These are phyloP conservation scores for Nasua narica DNA, from an alignment of 2,797 vertebrate genomes.

Conservation along the genomic window DNA sequence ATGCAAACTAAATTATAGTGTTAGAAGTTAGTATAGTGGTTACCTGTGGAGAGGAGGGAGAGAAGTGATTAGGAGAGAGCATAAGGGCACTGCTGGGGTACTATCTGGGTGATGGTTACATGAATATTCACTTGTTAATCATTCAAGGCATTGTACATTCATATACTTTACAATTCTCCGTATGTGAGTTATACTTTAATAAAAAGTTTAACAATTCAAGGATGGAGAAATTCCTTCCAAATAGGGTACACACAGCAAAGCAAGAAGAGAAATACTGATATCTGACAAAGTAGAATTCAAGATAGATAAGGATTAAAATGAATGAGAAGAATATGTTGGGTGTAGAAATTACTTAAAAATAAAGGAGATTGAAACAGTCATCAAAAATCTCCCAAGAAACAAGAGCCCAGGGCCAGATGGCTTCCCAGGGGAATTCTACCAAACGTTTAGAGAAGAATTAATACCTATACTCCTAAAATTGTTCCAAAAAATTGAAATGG, in stretches of 20 bases:
- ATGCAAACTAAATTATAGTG: background rate
- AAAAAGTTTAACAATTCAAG: background rate
- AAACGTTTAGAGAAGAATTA: too few species aligned
- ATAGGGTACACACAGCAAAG: background rate
- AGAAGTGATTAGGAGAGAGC: background rate
- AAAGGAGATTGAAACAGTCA: too few species aligned
- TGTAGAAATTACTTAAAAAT: background rate
- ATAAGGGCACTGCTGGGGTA: background rate
- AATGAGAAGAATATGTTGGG: background rate
- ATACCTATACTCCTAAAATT: too few species aligned
- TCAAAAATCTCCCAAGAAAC: too few species aligned
- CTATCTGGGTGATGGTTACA: background rate
- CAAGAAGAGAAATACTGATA: background rate
- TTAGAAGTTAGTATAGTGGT: background rate
- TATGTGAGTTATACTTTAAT: background rate
- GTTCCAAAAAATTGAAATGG: too few species aligned
- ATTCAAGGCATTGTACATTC: background rate
- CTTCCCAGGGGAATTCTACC: too few species aligned
- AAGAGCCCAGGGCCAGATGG: too few species aligned
- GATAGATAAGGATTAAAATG: background rate
- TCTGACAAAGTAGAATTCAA: background rate
- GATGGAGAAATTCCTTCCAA: background rate
- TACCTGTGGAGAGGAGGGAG: background rate
- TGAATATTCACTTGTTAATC: background rate
- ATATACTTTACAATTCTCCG: background rate